Conservation (phyloP, 2,797 vertebrate species). For the Enteromius viviparus region DNA sequence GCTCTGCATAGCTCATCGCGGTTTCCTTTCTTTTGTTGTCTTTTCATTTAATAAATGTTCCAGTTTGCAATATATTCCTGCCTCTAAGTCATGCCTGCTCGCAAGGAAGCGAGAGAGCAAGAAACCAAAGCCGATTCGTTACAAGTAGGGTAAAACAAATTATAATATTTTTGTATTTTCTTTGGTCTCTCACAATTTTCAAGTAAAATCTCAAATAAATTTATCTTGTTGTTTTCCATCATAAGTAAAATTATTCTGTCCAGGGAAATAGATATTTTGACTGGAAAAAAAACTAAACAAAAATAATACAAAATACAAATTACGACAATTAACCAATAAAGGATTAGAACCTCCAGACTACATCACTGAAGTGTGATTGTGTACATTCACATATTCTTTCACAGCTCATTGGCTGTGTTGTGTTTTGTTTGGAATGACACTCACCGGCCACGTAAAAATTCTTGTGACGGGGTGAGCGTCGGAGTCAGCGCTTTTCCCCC, state of each 20-base stretch:
- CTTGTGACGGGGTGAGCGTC: constrained; percentile 88
- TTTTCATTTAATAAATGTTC: no score
- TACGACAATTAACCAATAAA: background rate
- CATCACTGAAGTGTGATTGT: constrained; percentile 2
- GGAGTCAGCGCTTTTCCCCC: constrained; percentile 94
- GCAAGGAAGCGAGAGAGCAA: no score
- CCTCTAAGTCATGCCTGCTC: no score
- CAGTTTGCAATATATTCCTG: no score
- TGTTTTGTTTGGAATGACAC: constrained; percentile 87
- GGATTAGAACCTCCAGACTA: background rate
- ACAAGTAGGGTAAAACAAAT: no score
- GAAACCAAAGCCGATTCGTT: no score
- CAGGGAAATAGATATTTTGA: no score
- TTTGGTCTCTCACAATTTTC: no score
- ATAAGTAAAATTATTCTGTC: background rate
- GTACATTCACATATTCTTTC: background rate
- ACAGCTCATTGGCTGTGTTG: constrained; percentile 75
- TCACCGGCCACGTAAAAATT: constrained; percentile 94
- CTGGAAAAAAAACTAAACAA: background rate
- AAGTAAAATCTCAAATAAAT: background rate
- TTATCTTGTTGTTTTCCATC: background rate
- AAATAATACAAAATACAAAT: background rate
- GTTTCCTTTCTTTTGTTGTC: no score
- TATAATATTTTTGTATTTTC: background rate
- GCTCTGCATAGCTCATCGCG: no score